A percentile compares a stretch with the other conserved stretches of the same genome.
Conservation (phyloP, 1,140 invertebrate species). For the Phortica variegata region DNA sequence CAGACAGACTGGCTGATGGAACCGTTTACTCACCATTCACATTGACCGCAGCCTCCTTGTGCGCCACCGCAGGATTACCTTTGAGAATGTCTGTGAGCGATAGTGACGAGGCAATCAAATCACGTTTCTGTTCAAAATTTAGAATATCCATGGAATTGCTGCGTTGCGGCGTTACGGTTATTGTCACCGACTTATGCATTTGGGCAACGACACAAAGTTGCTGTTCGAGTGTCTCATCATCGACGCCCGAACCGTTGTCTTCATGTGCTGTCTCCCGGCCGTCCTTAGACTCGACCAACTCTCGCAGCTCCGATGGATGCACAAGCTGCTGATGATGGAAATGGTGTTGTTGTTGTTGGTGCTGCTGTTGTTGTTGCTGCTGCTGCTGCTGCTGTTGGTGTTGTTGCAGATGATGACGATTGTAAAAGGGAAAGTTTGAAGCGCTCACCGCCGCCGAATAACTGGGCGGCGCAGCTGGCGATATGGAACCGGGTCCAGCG, state of each 20-base stretch:
- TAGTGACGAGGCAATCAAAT: constrained; percentile 82
- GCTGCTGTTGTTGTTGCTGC: constrained; percentile 26
- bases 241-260: too few species aligned
- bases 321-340: constrained; percentile 23
- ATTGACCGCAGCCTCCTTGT: constrained; percentile 61
- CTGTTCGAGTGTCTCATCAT: constrained; percentile 36
- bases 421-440: constrained; percentile 34
- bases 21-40: constrained; percentile 38
- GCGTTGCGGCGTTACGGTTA: constrained; percentile 68
- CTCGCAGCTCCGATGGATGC: constrained; percentile 23
- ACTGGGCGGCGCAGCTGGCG: constrained; percentile 30
- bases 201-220: constrained; percentile 56
- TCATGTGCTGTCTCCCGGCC: too few species aligned
- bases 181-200: constrained; percentile 64
- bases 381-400: constrained; percentile 22
- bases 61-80: constrained; percentile 64
- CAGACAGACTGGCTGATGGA: too few species aligned
- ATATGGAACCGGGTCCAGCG: constrained; percentile 9
- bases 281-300: neutral
- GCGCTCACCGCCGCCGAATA: constrained; percentile 41
- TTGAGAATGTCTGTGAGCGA: constrained; percentile 83
- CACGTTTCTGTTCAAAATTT: constrained; percentile 87
- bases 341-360: constrained; percentile 34
- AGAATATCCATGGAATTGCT: constrained; percentile 85
- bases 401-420: constrained; percentile 8